Base-by-base conservation (phyloP, 2,113 vertebrate genomes). In the Pitta sordida region DNA sequence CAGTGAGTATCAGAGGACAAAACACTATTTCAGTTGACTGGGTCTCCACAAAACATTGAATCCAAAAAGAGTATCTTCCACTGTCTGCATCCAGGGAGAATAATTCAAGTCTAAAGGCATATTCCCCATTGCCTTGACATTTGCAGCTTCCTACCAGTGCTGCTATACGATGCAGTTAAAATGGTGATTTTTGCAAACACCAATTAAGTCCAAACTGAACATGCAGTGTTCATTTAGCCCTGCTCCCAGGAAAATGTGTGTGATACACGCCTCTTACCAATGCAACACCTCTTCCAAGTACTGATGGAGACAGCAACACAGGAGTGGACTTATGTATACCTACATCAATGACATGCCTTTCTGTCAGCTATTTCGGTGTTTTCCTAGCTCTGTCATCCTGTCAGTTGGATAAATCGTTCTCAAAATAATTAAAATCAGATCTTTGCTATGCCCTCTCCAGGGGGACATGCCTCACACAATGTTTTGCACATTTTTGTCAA, bases 261-360 rank as follows among this genome's bases (percentile, higher is more conserved):
- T 37, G 15, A 46, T 63, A 27, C n/a, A 78, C 13, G 51, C 22
- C 11, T 48, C 9, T 80, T 64, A 27, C 30, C 39, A 70, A 3
- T 9, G 39, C 48, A 71, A n/a, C n/a, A n/a, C n/a, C n/a, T n/a
- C n/a, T n/a, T n/a, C n/a, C n/a, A n/a, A n/a, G 2, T 39, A 36
- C 22, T 3, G 1, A 13, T 23, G 36, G 59, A 4, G 1, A 60
- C 15, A 87, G 65, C 69, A 89, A 53, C 52, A 82, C 81, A 84
- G 62, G 27, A 90, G n/a, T 41, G 30, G 0, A 0, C 11, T 77
- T 58, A 62, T 32, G 4, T 52, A 56, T 0, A 0, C n/a, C 37
- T 77, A 49, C 63, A 56, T 36, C 52, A 39, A 2, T 17, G 22
- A 37, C n/a, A 67, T 0, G 0, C 7, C 41, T 77, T 36, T 75